Base-by-base conservation (phyloP, 2,797 vertebrate genomes). In the Bovichtus variegatus region DNA sequence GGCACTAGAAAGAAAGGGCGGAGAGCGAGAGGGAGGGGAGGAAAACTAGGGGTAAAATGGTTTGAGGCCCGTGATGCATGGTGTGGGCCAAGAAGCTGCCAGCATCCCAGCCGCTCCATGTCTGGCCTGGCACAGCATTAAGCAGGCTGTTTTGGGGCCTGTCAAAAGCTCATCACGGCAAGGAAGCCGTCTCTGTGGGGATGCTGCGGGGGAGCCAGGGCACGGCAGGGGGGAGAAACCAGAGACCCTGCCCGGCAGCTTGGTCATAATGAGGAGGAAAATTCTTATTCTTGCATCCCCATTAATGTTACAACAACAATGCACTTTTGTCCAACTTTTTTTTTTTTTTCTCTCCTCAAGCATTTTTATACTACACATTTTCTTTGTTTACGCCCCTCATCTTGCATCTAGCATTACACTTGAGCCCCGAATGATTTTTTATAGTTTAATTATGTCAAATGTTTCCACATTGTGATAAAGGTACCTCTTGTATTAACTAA, bases 1-100 rank as follows among this genome's bases (percentile, higher is more conserved):
- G 89, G 91, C 89, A 82, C 83, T 81, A 76, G 82, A 86, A 89
- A 80, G 83, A 83, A 87, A 81, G 87, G 82, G 75, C 23, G 71
- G 80, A 78, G 81, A 72, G 79, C 9, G 67, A 66, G 55, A 49
- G 81, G 46, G 75, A 58, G 78, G 9, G 58, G 47, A 60, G 66
- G 68, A 38, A 62, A 46, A 68, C 71, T 81, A 76, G 85, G 89
- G 86, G 87, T 81, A 76, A 90, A 90, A 85, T 87, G 87, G 91
- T 84, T 86, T 85, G 92, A 89, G 90, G 92, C 92, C 92, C 88
- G 74, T 77, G 87, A 92, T 92, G 83, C 84, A 55, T 75, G 78
- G 73, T 68, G 80, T 68, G 82, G 89, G 95, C 95, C 95, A 96
- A 95, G 93, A 96, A 96, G 94, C 95, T 96, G 95, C 95, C 95